Base-by-base conservation (phyloP, 2,888 invertebrate genomes). In the Eristalis pertinax region DNA sequence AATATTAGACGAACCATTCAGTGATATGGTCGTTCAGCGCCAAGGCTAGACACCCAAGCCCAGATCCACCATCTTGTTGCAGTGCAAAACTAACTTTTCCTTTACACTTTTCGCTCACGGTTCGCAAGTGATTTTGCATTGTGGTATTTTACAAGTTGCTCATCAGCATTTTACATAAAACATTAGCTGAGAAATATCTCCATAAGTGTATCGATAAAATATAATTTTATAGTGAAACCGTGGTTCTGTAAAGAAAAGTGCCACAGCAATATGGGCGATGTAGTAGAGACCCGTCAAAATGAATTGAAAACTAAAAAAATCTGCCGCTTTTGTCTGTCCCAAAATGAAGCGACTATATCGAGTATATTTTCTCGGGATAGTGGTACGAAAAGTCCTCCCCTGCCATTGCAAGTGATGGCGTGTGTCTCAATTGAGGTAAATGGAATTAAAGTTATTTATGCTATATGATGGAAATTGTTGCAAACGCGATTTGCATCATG, bases 371-470 rank as follows among this genome's bases (percentile, higher is more conserved):
- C 95, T 89, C 89, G 91, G 22, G 94, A 94, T 90, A 91, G 92
- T 76, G 89, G 95, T 95, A 92, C 94, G 95, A 35, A 19, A 90
- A 93, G 94, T 83, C 95, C 95, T 89, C 95, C 96, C 89, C 94
- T 97, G 90, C 94, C 95, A 76, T 92, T 96, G 90, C 96, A 97
- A 94, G 95, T 97, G 90, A 95, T 97, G 95, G 95, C 96, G 73
- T 96, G 96, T 91, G 94, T 96, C 89, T 95, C 96, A 81, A 95
- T 97, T 89, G 97, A 97, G 96, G 97, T 97, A 95, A 93, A 91
- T 88, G 86, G 74, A 75, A 50, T n/a, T 22, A 3, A 67, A 56
- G 35, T 32, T 26, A n/a, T 26, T 3, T 26, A 24, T 60, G 50
- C 8, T 50, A 50, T 50, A 19, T 50, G 19, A 50, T 8, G 19